Evolutionary conservation across 2,113 vertebrate genomes (phyloP).

Genomic region (Galbula dea): DNA sequence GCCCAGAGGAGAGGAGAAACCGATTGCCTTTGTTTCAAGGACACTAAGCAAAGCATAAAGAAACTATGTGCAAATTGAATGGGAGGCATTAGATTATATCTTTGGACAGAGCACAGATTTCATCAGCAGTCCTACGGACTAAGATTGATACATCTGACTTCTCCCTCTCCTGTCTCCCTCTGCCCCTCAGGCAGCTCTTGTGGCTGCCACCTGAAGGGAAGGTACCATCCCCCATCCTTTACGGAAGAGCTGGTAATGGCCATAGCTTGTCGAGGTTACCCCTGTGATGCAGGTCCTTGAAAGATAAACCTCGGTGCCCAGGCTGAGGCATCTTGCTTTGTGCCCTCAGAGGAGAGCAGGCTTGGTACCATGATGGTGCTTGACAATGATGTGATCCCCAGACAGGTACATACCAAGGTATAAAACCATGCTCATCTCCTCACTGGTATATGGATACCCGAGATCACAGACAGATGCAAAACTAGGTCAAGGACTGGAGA

Average conservation of each 20-base stretch:
- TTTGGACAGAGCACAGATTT: slow-evolving; percentile 22
- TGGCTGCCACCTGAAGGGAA: neutral
- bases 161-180: neutral
- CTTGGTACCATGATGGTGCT: neutral
- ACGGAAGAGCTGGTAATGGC: neutral
- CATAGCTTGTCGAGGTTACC: neutral
- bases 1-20: slow-evolving; percentile 48
- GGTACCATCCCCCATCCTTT: neutral
- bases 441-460: neutral
- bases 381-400: neutral
- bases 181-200: neutral
- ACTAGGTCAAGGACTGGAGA: neutral
- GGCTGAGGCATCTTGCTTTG: neutral
- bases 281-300: neutral
- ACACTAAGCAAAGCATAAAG: slow-evolving; percentile 56
- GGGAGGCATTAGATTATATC: slow-evolving; percentile 29
- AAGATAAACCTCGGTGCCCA: neutral
- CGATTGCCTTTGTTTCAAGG: slow-evolving; percentile 55
- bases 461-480: neutral
- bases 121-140: slow-evolving; percentile 8
- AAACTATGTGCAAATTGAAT: slow-evolving; percentile 42
- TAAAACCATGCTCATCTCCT: neutral
- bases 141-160: slow-evolving; percentile 5
- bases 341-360: neutral
- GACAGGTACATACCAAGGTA: rapidly evolving